Evolutionary conservation across 2,888 invertebrate species (phyloP), one percentile per base, ranked within the genome.

Genomic region (Ditylenchus weischeri): DNA sequence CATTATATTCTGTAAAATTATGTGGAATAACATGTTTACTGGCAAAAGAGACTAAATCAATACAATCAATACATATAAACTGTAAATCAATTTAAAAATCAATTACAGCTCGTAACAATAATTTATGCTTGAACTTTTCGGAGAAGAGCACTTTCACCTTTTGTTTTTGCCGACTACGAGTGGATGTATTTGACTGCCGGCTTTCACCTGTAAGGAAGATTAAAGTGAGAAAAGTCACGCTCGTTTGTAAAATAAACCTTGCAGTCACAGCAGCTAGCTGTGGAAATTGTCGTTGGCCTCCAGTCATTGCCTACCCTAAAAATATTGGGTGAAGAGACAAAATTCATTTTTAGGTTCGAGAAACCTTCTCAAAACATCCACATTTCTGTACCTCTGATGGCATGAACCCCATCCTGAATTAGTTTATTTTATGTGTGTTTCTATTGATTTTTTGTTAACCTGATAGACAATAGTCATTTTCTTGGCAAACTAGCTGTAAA

Each of bases 251-350:
- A 6, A 29, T 5, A 2, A 43, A 79, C 78, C 62, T 75, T 72
- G 66, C 80, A 79, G 60, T 79, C 80, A 68, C 80, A 80, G 65
- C 80, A 80, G 8, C 76, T 74, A 8, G 79, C 77, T n/a, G 77
- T 74, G 19, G 78, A 76, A 36, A 80, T 74, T 6, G 76, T 75
- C 3, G 79, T 79, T 11, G 80, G 80, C n/a, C 76, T 69, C 79
- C 80, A 81, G 72, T 78, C 64, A 73, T 73, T 51, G 71, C 71
- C 74, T 69, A 77, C 57, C 18, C 47, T 54, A 29, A 54, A 54
- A 11, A 11, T 6, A 43, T 43, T 43, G 3, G 6, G 7, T 38
- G 11, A 68, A 21, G 7, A 51, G 19, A 8, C 23, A n/a, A 21
- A 8, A 51, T 51, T 7, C 51, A 51, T 10, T 8, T 23, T 21